A percentile compares a stretch with the other conserved stretches of the same genome.
Conservation (phyloP, 2,888 invertebrate species). For the Actias luna region DNA sequence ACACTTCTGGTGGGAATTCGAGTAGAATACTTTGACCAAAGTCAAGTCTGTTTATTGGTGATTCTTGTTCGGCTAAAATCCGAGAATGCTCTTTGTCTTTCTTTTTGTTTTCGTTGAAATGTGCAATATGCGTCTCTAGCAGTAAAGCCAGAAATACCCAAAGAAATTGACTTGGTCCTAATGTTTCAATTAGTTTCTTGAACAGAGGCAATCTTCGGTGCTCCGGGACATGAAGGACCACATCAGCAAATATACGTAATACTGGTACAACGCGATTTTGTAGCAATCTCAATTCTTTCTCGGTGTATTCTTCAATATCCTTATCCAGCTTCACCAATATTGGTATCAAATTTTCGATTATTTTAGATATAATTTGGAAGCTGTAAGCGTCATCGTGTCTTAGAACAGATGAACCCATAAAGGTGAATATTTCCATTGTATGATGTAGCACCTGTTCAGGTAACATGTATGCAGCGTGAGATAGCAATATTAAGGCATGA, state of each 20-base stretch:
- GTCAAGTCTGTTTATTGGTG: constrained; percentile 82
- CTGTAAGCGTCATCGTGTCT: constrained; percentile 97
- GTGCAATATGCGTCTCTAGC: constrained; percentile 86
- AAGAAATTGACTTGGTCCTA: constrained; percentile 84
- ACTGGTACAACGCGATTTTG: constrained; percentile 83
- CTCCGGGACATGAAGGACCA: constrained; percentile 94
- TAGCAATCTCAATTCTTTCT: constrained; percentile 61
- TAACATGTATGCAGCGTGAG: constrained; percentile 88
- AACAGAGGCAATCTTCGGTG: constrained; percentile 93
- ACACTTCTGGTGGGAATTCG: constrained; percentile 84
- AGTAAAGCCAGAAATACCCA: constrained; percentile 87
- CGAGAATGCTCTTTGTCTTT: constrained; percentile 51
- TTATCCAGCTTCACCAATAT: constrained; percentile 84
- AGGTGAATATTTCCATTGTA: constrained; percentile 98
- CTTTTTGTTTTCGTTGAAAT: constrained; percentile 75
- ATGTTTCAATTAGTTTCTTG: constrained; percentile 87
- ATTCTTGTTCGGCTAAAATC: constrained; percentile 65
- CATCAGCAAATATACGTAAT: constrained; percentile 94
- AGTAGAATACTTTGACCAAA: constrained; percentile 85
- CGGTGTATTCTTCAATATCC: constrained; percentile 56
- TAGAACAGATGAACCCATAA: constrained; percentile 96
- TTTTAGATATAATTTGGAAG: constrained; percentile 94
- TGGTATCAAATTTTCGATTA: constrained; percentile 94
- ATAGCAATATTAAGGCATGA: constrained; percentile 92
- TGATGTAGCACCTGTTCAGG: constrained; percentile 94